A percentile compares a stretch with the other conserved stretches of the same genome.
Evolutionary conservation across 1,140 invertebrate genomes (phyloP).

Genomic region (Dendroctonus ponderosae): DNA sequence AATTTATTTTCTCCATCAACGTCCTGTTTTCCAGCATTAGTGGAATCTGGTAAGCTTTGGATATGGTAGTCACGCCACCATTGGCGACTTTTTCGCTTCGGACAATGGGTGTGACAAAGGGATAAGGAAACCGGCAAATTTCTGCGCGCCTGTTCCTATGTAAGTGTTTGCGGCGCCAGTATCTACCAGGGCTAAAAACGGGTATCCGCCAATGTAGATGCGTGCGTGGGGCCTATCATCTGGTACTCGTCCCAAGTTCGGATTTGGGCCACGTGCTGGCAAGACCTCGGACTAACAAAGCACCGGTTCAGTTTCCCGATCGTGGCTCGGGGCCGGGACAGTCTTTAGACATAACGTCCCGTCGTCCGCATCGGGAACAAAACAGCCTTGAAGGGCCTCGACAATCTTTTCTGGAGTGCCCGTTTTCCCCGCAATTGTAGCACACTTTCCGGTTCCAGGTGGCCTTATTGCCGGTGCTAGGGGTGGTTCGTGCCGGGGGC

Average conservation of each 20-base stretch:
- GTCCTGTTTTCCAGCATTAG: not conserved
- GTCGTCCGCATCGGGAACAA: conserved; percentile 19
- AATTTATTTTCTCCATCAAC: not conserved
- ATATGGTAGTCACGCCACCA: not conserved
- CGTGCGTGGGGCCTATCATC: conserved; percentile 8
- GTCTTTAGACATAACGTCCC: conserved; percentile 5
- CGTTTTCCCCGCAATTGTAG: not conserved
- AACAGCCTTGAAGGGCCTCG: not conserved
- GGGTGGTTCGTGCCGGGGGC: not conserved
- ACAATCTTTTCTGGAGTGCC: not conserved
- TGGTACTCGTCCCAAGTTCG: too few relatives aligned
- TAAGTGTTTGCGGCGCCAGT: conserved; percentile 13
- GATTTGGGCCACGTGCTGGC: too few relatives aligned
- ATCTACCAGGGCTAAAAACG: conserved; percentile 13
- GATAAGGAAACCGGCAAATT: not conserved
- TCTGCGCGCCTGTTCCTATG: conserved; percentile 6
- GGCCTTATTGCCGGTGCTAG: not conserved
- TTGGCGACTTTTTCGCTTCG: not conserved
- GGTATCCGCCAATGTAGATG: not conserved
- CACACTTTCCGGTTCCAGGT: not conserved
- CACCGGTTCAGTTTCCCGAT: too few relatives aligned
- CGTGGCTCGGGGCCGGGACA: too few relatives aligned
- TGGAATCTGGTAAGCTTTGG: not conserved
- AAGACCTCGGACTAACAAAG: not conserved
- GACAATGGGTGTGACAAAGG: not conserved